Evolutionary conservation across 2,888 invertebrate species (phyloP), one percentile per base, ranked within the genome.

Genomic region (Diloba caeruleocephala): DNA sequence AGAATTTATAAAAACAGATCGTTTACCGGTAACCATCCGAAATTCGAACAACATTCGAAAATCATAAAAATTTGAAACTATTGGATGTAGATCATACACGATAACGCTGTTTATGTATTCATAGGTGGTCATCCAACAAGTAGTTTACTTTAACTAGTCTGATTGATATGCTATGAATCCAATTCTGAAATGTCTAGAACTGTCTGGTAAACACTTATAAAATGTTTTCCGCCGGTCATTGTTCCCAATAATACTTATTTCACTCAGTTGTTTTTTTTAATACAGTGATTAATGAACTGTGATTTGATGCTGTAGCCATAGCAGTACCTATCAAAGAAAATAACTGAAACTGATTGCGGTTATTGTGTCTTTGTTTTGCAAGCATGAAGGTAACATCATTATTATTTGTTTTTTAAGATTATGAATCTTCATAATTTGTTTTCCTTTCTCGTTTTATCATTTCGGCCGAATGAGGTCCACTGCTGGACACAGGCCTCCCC

Each of bases 171-270:
- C 13, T 31, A 31, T 13, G 17, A 43, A 39, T 34, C 28, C 14
- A 21, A 12, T 57, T 42, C 10, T n/a, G 37, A 31, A 12, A 23
- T 13, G 10, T 29, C 17, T 55, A 34, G 9, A 39, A 37, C 19
- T 21, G 41, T 23, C 37, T 28, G n/a, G 39, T 44, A 43, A 45
- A 54, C 32, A 15, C 50, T 38, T 46, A 57, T 46, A 67, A 50
- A 58, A 41, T 15, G 17, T 53, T 58, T 58, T 19, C 4, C 9
- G 2, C 37, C 23, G 69, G 64, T 58, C 59, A 37, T 50, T 43
- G 64, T 45, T 48, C 59, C 29, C 33, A 10, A 44, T 51, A 34
- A 9, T 43, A 42, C 56, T 23, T 23, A 19, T 41, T 46, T 32
- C 28, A 14, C 2, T 19, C 32, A 34, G 28, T 13, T 41, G 39